Evolutionary conservation across 2,113 vertebrate genomes (phyloP).

Genomic region (Seriola aureovittata): DNA sequence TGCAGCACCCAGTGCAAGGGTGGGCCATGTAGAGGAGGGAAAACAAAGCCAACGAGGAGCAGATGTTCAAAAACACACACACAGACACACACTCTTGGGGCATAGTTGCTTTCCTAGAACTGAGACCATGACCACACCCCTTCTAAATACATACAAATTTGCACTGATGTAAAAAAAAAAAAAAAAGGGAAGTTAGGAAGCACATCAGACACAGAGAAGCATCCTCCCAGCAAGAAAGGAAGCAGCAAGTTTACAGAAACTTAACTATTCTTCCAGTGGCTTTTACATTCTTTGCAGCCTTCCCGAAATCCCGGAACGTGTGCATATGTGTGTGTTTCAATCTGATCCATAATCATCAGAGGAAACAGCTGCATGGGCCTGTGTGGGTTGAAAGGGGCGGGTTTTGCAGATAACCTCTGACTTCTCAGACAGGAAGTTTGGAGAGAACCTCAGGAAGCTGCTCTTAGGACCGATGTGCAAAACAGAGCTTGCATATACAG

Average conservation of each 20-base stretch:
- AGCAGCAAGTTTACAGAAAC: slow-evolving; percentile 31
- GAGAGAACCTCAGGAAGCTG: slow-evolving; percentile 79
- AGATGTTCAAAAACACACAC: slow-evolving; percentile 78
- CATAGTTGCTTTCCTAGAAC: slow-evolving; percentile 64
- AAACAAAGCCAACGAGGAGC: slow-evolving; percentile 82
- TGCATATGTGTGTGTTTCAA: slow-evolving; percentile 28
- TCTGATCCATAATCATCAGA: slow-evolving; percentile 65
- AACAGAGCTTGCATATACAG: slow-evolving; percentile 56
- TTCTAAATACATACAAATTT: slow-evolving; percentile 22
- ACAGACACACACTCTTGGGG: slow-evolving; percentile 55
- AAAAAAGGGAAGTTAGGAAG: slow-evolving; percentile 19
- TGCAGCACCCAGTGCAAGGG: slow-evolving; percentile 58
- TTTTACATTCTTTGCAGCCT: slow-evolving; percentile 17
- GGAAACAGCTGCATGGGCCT: slow-evolving; percentile 83
- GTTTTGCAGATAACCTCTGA: slow-evolving; percentile 79
- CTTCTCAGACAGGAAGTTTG: slow-evolving; percentile 78
- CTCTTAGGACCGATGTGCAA: slow-evolving; percentile 60
- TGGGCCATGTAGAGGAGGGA: slow-evolving; percentile 65
- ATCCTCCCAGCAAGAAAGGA: slow-evolving; percentile 13
- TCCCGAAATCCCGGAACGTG: slow-evolving; percentile 48
- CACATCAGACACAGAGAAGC: slow-evolving; percentile 5
- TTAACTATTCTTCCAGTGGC: neutral
- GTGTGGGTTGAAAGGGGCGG: slow-evolving; percentile 53
- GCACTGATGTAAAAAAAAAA: slow-evolving; percentile 24
- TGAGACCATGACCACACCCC: slow-evolving; percentile 55